Conservation (phyloP, 2,113 vertebrate species). For the Nycticebus coucang region DNA sequence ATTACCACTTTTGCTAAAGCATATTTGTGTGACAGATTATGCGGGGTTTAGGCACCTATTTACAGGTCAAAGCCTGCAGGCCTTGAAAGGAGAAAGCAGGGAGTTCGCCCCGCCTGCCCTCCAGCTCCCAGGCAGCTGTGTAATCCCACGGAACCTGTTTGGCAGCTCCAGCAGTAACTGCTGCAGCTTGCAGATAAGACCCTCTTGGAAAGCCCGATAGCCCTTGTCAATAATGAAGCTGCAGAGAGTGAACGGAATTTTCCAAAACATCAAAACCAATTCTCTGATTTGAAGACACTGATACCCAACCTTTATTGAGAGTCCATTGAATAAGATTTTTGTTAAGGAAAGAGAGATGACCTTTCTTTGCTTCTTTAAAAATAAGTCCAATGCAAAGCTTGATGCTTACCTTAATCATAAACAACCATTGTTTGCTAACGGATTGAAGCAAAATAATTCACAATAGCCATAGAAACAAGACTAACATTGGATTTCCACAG, state of each 20-base stretch:
- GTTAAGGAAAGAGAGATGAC: background rate
- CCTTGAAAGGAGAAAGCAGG: constrained; percentile 75
- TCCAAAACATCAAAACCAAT: constrained; percentile 53
- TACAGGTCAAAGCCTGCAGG: constrained; percentile 91
- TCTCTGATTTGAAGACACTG: constrained; percentile 20
- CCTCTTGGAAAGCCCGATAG: constrained; percentile 67
- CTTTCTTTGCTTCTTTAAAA: constrained; percentile 29
- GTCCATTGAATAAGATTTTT: background rate
- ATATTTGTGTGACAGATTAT: constrained; percentile 83
- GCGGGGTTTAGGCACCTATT: constrained; percentile 86
- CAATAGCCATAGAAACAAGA: background rate
- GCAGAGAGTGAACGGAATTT: constrained; percentile 58
- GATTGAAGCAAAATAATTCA: constrained; percentile 36
- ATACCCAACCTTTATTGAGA: background rate
- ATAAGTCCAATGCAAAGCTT: constrained; percentile 7
- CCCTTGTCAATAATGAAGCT: constrained; percentile 68
- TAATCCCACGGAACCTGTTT: constrained; percentile 80
- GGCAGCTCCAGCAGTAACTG: constrained; percentile 55
- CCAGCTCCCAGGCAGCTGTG: constrained; percentile 68
- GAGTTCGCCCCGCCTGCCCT: constrained; percentile 60
- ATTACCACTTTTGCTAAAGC: constrained; percentile 76
- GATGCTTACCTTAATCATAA: background rate
- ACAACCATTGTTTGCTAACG: constrained; percentile 32
- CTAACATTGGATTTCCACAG: background rate
- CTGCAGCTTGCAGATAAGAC: constrained; percentile 76